A percentile compares a stretch with the other conserved stretches of the same genome.
Evolutionary conservation across 2,797 vertebrate genomes (phyloP).

Genomic region (Coracias cyanogaster): DNA sequence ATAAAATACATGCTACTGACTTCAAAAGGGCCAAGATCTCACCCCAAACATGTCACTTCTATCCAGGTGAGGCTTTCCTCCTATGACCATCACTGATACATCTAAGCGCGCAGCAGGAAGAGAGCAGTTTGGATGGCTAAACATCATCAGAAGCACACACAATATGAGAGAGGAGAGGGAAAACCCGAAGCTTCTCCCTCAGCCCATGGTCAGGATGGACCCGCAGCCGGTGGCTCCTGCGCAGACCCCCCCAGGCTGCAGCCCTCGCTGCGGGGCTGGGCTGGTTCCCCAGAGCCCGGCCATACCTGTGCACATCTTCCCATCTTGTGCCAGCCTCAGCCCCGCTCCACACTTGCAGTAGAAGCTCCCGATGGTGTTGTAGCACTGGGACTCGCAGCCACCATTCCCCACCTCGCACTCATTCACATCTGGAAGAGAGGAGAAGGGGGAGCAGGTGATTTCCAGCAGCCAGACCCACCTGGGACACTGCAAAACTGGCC

Average conservation of each 20-base stretch:
- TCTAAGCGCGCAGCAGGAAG: background rate
- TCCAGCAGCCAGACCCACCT: fast-evolving
- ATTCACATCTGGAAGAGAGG: slow-evolving; percentile 80
- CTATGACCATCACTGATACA: fast-evolving
- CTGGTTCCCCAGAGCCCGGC: background rate
- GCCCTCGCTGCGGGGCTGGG: background rate
- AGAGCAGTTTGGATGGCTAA: background rate
- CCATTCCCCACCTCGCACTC: slow-evolving; percentile 84
- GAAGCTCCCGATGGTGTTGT: slow-evolving; percentile 90
- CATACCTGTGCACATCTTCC: slow-evolving; percentile 81
- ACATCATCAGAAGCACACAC: fast-evolving
- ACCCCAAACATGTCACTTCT: background rate
- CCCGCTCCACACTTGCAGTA: slow-evolving; percentile 84
- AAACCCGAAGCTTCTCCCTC: background rate
- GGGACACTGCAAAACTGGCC: background rate
- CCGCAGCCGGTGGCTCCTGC: no score
- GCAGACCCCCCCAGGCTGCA: background rate
- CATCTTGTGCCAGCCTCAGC: slow-evolving; percentile 79
- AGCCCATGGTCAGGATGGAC: fast-evolving
- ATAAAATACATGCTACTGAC: fast-evolving
- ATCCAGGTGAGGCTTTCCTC: background rate
- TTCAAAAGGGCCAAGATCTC: background rate
- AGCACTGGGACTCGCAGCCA: slow-evolving; percentile 83
- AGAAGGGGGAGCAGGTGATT: background rate
- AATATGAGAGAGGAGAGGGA: fast-evolving